A percentile compares a stretch with the other conserved stretches of the same genome.
Evolutionary conservation across 2,888 invertebrate species (phyloP).

Genomic region (Scelioninae gen. 2): DNA sequence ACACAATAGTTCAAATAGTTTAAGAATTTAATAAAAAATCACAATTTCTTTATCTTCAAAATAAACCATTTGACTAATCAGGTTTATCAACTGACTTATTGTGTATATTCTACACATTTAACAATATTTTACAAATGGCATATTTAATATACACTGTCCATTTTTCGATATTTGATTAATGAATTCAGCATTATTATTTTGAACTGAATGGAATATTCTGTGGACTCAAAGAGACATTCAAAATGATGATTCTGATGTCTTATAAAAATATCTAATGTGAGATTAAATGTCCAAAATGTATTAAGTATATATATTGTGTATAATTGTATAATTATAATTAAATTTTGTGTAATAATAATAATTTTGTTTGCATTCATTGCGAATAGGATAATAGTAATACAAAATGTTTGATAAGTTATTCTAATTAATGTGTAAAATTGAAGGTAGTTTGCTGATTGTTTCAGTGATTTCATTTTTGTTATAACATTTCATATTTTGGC

Average conservation of each 20-base stretch:
- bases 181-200: constrained; percentile 10
- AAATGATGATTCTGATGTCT: too few relatives aligned
- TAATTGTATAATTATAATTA: too few relatives aligned
- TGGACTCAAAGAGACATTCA: too few relatives aligned
- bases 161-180: constrained; percentile 8
- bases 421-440: background rate
- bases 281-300: constrained; percentile 1
- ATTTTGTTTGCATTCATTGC: too few relatives aligned
- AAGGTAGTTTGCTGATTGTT: constrained; percentile 14
- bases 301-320: constrained; percentile 2
- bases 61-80: constrained; percentile 37
- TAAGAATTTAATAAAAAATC: constrained; percentile 20
- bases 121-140: constrained; percentile 12
- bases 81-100: constrained; percentile 29
- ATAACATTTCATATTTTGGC: constrained; percentile 13
- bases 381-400: too few relatives aligned
- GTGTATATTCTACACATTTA: constrained; percentile 6
- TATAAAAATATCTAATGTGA: too few relatives aligned
- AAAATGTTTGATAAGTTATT: too few relatives aligned
- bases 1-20: constrained; percentile 18
- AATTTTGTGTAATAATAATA: too few relatives aligned
- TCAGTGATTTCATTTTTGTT: constrained; percentile 8
- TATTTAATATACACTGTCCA: constrained; percentile 10
- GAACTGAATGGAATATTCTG: too few relatives aligned
- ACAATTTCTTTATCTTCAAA: constrained; percentile 9